These are phyloP conservation scores for Sandelia bainsii DNA, from an alignment of 2,797 vertebrate genomes.

Conservation along the genomic window DNA sequence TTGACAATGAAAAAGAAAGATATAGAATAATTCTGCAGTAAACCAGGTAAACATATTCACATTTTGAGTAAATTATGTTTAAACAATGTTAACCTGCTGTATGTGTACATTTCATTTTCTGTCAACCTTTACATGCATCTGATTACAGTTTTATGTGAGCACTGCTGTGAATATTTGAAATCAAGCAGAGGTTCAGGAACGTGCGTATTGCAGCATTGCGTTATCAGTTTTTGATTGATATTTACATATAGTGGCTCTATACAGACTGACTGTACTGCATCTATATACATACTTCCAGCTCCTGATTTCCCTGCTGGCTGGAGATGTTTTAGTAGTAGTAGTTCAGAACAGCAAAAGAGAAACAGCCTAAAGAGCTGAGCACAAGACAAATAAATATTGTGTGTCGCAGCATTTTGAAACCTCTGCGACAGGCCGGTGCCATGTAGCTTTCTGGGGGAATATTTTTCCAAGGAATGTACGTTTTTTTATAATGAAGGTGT, in stretches of 20 bases:
- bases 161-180: constrained; percentile 5
- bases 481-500: background rate
- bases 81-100: background rate
- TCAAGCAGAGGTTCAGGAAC: constrained; percentile 1
- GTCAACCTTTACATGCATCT: background rate
- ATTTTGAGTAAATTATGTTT: background rate
- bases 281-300: constrained; percentile 14
- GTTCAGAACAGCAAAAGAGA: constrained; percentile 8
- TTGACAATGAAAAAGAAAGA: background rate
- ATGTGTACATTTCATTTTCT: background rate
- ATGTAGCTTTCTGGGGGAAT: constrained; percentile 5
- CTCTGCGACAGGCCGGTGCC: background rate
- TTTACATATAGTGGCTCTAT: constrained; percentile 29
- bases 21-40: background rate
- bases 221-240: constrained; percentile 51
- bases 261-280: constrained; percentile 9
- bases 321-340: constrained; percentile 32
- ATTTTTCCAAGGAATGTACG: background rate
- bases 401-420: constrained; percentile 38
- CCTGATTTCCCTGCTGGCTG: constrained; percentile 27
- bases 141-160: background rate
- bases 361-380: constrained; percentile 33
- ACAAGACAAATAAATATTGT: constrained; percentile 42
- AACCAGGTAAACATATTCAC: background rate
- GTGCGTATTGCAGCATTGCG: constrained; percentile 3